A percentile compares a stretch with the other conserved stretches of the same genome.
Evolutionary conservation across 92 coral and sea anemone genomes (phyloP).

Genomic region (Nematostella vectensis): DNA sequence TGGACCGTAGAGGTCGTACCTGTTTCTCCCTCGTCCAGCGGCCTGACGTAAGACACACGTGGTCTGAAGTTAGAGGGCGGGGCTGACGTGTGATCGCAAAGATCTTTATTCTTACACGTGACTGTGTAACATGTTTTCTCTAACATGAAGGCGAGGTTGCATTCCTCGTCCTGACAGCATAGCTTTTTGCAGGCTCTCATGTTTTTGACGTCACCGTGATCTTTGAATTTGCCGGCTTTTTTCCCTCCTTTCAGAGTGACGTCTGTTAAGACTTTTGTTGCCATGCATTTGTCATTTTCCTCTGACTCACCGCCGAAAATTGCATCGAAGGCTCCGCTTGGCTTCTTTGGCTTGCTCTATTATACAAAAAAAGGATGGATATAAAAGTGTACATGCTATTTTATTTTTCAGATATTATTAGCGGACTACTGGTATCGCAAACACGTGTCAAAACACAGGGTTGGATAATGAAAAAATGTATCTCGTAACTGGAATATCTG

Average conservation of each 20-base stretch:
- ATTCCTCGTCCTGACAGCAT: slow-evolving; percentile 66
- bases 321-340: slow-evolving; percentile 35
- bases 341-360: too few species aligned
- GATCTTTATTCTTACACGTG: slow-evolving; percentile 77
- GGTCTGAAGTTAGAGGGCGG: slow-evolving; percentile 91
- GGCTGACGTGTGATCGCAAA: slow-evolving; percentile 87
- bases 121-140: slow-evolving; percentile 94
- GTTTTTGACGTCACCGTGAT: slow-evolving; percentile 79
- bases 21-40: slow-evolving; percentile 33
- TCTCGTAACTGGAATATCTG: too few species aligned
- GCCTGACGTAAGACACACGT: slow-evolving; percentile 77
- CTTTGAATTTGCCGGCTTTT: slow-evolving; percentile 81
- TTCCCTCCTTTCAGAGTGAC: slow-evolving; percentile 95
- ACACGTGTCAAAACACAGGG: too few species aligned
- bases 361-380: too few species aligned
- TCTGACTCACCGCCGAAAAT: slow-evolving; percentile 38
- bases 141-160: slow-evolving; percentile 85
- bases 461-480: too few species aligned
- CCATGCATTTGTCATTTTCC: slow-evolving; percentile 44
- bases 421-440: too few species aligned
- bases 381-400: too few species aligned
- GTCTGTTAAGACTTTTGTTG: slow-evolving; percentile 59
- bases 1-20: too few species aligned
- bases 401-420: too few species aligned
- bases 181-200: slow-evolving; percentile 78